Evolutionary conservation across 2,888 invertebrate genomes (phyloP).

Genomic region (Lydus trimaculatus): DNA sequence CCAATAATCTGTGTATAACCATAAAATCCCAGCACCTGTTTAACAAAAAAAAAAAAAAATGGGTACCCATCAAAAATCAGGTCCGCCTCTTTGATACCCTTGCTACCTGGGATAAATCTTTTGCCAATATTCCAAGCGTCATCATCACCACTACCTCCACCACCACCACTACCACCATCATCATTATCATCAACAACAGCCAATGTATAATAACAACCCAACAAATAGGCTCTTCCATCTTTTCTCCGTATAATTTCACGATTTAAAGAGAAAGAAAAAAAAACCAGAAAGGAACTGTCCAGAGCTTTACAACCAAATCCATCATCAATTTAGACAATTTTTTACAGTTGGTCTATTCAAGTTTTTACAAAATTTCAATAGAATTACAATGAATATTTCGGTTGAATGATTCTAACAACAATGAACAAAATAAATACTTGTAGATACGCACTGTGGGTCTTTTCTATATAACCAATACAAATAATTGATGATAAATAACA

Average conservation of each 20-base stretch:
- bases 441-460: constrained; percentile 5
- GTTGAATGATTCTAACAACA: neutral
- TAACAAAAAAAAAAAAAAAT: constrained; percentile 24
- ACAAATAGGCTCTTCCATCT: neutral
- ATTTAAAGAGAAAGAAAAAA: neutral
- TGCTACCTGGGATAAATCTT: constrained; percentile 4
- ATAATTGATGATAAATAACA: neutral
- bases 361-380: neutral
- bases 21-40: constrained; percentile 43
- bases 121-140: constrained; percentile 1
- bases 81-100: neutral
- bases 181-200: no score
- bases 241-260: constrained; percentile 2
- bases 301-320: constrained; percentile 7
- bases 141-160: neutral
- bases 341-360: neutral
- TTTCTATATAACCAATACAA: neutral
- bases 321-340: constrained; percentile 11
- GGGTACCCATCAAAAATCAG: neutral
- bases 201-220: neutral
- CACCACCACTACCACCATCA: neutral
- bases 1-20: constrained; percentile 30
- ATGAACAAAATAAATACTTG: constrained; percentile 10
- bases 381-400: neutral
- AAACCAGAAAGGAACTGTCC: neutral